Evolutionary conservation across 2,797 vertebrate species (phyloP), one percentile per base, ranked within the genome.

Genomic region (Mus spretus): DNA sequence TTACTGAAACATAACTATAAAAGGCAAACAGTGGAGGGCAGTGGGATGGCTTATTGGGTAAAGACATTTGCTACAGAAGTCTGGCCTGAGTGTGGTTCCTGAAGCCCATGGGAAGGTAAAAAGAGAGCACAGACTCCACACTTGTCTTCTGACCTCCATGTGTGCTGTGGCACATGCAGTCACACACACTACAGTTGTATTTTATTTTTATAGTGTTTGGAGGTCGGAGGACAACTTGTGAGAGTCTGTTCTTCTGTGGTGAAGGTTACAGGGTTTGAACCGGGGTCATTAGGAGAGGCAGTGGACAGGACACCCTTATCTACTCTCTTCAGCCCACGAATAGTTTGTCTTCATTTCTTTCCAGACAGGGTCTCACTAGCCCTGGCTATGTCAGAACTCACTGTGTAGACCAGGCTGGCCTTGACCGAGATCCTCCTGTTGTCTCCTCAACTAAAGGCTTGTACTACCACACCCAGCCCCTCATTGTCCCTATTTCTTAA

Each of bases 401-500:
- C 24, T 44, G 9, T 24, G 1, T 67, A 85, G 40, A 85, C 61
- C 61, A 84, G 61, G 61, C 40, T 65, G 28, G 10, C 17, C 61
- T 85, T 84, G 19, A 34, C 40, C 40, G 17, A 40, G 22, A 22
- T 34, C 82, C 40, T 65, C 59, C 61, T 65, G 40, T 67, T 67
- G 31, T n/a, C 28, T 14, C 82, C 59, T 47, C 44, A 17, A 50
- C 50, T 85, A 65, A 85, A 65, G 40, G 34, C 59, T 47, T 84
- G 40, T 47, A 40, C 26, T 65, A 2, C 40, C 82, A 65, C 10
- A 34, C 61, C 17, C 40, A 84, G 40, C 37, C 10, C 59, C 40
- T 26, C 1, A 20, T 91, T 97, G 44, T 84, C 44, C 9, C 17
- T 91, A 78, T 80, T 89, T 96, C 90, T 89, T 74, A 95, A 90